Base-by-base conservation (phyloP, 2,888 invertebrate genomes). In the Salticus scenicus region DNA sequence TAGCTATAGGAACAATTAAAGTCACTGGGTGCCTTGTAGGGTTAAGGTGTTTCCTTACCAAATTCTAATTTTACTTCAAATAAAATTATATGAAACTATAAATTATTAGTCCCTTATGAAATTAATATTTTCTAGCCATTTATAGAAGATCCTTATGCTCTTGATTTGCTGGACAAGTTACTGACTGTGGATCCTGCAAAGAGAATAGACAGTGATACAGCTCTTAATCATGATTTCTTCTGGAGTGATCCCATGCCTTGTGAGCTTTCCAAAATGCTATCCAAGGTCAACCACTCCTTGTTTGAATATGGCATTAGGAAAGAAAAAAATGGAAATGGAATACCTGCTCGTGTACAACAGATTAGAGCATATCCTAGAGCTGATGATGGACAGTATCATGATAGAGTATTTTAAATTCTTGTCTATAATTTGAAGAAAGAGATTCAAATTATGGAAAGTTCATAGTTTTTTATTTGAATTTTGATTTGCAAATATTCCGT, bases 211-310 rank as follows among this genome's bases (percentile, higher is more conserved):
- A 95, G 97, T 0, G 98, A 99, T 91, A 95, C 95, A 0, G 98
- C 98, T 0, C 91, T 99, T 0, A 97, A 98, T 92, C 98, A 99
- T 90, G 97, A 98, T 91, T 99, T 99, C 92, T 99, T 99, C 92
- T 99, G 98, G 97, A 96, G 95, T 8, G 97, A 98, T 91, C 99
- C 99, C 0, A 96, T 97, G 95, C 98, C 98, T 0, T 95, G 95
- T 90, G 97, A 97, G 90, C 92, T 97, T 51, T 95, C 94, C 75
- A 96, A 95, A 92, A 98, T 98, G 97, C 92, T 98, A 88, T 96
- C 96, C 0, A 96, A 96, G 90, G 95, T 96, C 92, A 95, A 94
- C 88, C 96, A 93, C 88, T 97, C 97, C 91, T 98, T 98, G 97
- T 98, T 98, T 91, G 98, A 98, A 91, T 98, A 96, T 91, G 92